Conservation (phyloP, 2,888 invertebrate genomes). For the Hydrotaea diabolus region DNA sequence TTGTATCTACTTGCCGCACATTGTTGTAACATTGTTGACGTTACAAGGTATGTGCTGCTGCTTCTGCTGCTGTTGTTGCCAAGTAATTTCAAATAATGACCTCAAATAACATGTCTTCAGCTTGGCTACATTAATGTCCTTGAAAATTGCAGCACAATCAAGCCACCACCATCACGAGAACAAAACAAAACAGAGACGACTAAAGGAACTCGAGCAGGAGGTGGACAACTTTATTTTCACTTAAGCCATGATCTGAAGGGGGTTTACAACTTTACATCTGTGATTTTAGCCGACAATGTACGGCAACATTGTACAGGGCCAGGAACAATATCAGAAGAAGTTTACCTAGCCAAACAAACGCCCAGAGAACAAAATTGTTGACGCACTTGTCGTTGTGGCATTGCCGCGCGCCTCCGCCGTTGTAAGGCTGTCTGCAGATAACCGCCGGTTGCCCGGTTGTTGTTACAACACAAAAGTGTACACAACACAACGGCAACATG, state of each 20-base stretch:
- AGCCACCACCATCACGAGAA: no score
- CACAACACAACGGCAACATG: neutral
- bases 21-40: constrained; percentile 25
- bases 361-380: constrained; percentile 16
- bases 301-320: neutral
- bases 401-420: neutral
- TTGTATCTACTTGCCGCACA: neutral
- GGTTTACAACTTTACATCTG: neutral
- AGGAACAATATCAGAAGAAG: neutral
- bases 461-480: neutral
- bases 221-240: constrained; percentile 11
- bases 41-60: no score
- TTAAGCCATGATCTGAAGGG: neutral
- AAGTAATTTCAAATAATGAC: constrained; percentile 45
- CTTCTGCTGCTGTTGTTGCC: neutral
- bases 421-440: neutral
- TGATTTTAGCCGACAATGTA: neutral
- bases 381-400: constrained; percentile 5
- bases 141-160: constrained; percentile 33
- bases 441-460: neutral
- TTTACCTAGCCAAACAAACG: neutral
- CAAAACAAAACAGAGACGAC: neutral
- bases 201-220: neutral
- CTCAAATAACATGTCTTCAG: constrained; percentile 32
- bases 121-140: constrained; percentile 42